phyloP scores from a whole-genome alignment of 1,140 invertebrate species.

The Cylas formicarius region DNA sequence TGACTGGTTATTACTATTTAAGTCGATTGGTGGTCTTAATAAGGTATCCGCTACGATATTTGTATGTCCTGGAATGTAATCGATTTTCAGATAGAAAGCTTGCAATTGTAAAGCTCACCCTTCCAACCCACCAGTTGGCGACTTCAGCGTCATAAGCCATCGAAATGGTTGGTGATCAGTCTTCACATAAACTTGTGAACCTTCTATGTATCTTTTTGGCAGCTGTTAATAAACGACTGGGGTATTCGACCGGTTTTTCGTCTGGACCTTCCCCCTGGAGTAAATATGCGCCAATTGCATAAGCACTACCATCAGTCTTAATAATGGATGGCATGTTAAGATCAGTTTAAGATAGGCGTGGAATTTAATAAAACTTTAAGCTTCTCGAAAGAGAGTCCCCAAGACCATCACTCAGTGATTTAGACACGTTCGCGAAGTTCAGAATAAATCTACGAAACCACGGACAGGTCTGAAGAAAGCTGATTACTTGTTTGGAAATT shows the following conservation, averaged over 20 bases:
- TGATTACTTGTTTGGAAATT: conserved; percentile 30
- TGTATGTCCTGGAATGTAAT: conserved; percentile 13
- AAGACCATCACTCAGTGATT: conserved; percentile 17
- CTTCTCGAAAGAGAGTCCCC: too few species aligned
- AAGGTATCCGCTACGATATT: conserved; percentile 15
- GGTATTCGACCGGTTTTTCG: conserved; percentile 39
- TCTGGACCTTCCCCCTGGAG: conserved; percentile 35
- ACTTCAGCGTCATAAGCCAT: conserved; percentile 44
- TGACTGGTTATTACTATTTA: too few species aligned
- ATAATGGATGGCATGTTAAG: conserved; percentile 27
- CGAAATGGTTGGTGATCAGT: conserved; percentile 46
- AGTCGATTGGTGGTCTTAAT: conserved; percentile 3
- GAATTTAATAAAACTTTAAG: conserved; percentile 13
- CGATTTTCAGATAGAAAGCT: conserved; percentile 13
- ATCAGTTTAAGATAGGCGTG: conserved; percentile 26
- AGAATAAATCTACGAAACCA: conserved; percentile 25
- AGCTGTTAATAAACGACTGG: conserved; percentile 31
- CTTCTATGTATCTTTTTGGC: conserved; percentile 35
- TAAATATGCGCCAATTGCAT: conserved; percentile 38
- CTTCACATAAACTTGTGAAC: conserved; percentile 10
- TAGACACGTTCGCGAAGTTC: conserved; percentile 19
- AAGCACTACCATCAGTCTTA: conserved; percentile 34
- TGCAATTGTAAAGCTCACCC: conserved; percentile 41
- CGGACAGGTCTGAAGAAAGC: conserved; percentile 18
- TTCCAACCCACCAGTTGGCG: conserved; percentile 39